These are phyloP conservation scores for Arrhamphus sclerolepis DNA, from an alignment of 2,797 vertebrate species.

Conservation along the genomic window DNA sequence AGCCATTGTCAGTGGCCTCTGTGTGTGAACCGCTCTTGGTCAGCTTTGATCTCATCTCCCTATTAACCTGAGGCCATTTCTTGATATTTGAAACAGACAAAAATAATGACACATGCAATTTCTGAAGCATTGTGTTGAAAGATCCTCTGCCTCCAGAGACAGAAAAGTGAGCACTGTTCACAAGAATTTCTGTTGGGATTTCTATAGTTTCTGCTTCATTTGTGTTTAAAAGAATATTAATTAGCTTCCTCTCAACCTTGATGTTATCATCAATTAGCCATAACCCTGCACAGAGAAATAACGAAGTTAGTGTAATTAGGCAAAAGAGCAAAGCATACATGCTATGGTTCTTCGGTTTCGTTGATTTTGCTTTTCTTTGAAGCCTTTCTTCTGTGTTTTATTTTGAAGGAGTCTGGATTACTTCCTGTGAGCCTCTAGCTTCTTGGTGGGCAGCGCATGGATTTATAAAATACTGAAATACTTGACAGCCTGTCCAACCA, in stretches of 20 bases:
- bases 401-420: no score
- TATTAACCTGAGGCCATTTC: slow-evolving; percentile 55
- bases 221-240: not conserved
- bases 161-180: no score
- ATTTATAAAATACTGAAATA: no score
- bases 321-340: not conserved
- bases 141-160: no score
- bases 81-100: slow-evolving; percentile 58
- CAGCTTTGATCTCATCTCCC: slow-evolving; percentile 68
- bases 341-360: no score
- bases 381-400: no score
- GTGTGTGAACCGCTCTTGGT: slow-evolving; percentile 47
- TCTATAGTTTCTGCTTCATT: not conserved
- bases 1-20: slow-evolving; percentile 44
- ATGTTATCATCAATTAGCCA: not conserved
- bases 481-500: no score
- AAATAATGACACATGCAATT: slow-evolving; percentile 10
- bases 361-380: no score
- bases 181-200: no score
- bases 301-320: not conserved
- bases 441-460: no score
- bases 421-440: no score
- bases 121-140: slow-evolving; percentile 5
- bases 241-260: not conserved
- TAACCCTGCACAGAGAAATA: not conserved